Base-by-base conservation (phyloP, 2,797 vertebrate genomes). In the Falco columbarius region DNA sequence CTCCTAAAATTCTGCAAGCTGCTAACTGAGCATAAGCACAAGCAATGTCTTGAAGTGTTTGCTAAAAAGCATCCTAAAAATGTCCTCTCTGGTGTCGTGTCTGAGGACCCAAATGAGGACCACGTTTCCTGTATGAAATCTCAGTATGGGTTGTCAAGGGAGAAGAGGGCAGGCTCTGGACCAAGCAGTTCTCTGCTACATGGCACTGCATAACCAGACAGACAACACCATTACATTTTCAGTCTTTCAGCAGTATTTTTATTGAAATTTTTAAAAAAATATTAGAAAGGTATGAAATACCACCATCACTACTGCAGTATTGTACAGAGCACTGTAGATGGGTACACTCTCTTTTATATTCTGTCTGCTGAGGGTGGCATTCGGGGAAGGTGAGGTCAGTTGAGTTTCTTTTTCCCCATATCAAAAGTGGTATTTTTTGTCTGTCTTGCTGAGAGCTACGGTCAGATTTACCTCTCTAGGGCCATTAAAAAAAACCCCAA, bases 381-480 rank as follows among this genome's bases (percentile, higher is more conserved):
- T 91, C n/a, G 44, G 68, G 47, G 65, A 79, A 81, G 58, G 27
- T 51, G n/a, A 87, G 80, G 65, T 88, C 70, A 62, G 32, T 49
- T 72, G 38, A 81, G 73, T 75, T 84, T 72, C 61, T 23, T 92
- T 86, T 89, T 84, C 55, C 15, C 24, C 23, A 14, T 75, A 76
- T 52, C 59, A 58, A 59, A 67, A 91, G 30, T 32, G 36, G 17
- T 51, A 44, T 65, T 81, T 77, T 89, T 93, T 51, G 51, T 84
- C 52, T 3, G 1, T 77, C 79, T 90, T 93, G 49, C 84, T 93
- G 85, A 86, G 22, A 65, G 17, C 23, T 88, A 44, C 61, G 83
- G 49, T 89, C 81, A 88, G 34, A 75, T 93, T 93, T 93, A 73
- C 42, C 14, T 95, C 80, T 88, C 47, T n/a, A 70, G 38, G 65